Conservation (phyloP, 2,888 invertebrate genomes). For the Apodemia mormo region DNA sequence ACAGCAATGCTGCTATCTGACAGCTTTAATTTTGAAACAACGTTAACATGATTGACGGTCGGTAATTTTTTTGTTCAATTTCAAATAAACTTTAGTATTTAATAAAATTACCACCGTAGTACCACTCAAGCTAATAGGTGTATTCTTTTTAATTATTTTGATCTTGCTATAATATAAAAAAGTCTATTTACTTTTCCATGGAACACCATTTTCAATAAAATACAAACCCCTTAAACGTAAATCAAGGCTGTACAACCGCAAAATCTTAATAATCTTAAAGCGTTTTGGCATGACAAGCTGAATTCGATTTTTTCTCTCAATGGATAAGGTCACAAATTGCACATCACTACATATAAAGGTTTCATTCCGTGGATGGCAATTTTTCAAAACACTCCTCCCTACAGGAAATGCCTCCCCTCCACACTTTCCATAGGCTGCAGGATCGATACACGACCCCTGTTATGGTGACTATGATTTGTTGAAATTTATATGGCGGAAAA, state of each 20-base stretch:
- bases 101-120: too few species aligned
- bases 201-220: constrained; percentile 18
- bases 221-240: constrained; percentile 14
- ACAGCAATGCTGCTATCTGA: too few species aligned
- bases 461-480: constrained; percentile 59
- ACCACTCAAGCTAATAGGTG: too few species aligned
- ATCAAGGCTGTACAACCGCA: constrained; percentile 7
- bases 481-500: constrained; percentile 34
- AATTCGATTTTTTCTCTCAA: constrained; percentile 30
- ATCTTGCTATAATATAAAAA: background rate
- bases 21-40: too few species aligned
- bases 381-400: constrained; percentile 75
- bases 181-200: background rate
- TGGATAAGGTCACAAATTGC: constrained; percentile 35
- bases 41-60: too few species aligned
- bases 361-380: constrained; percentile 70
- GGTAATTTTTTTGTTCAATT: too few species aligned
- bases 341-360: constrained; percentile 44
- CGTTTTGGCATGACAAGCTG: constrained; percentile 28
- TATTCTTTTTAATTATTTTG: background rate
- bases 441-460: constrained; percentile 72
- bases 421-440: constrained; percentile 70
- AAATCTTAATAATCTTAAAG: constrained; percentile 18
- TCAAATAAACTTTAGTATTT: too few species aligned
- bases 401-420: constrained; percentile 65